Evolutionary conservation across 2,888 invertebrate genomes (phyloP).

Genomic region (Empis livida): DNA sequence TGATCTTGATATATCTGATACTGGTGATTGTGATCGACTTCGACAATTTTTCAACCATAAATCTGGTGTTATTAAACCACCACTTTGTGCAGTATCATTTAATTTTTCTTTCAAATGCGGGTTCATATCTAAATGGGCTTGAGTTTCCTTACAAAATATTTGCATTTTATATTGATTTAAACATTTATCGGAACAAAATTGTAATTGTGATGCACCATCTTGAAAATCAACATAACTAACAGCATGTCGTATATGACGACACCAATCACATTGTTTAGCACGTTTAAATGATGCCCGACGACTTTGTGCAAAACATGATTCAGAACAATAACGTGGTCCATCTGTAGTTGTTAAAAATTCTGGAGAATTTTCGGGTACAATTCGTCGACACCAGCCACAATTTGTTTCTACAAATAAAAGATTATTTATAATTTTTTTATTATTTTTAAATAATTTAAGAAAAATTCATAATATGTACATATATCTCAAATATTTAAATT

Average conservation of each 20-base stretch:
- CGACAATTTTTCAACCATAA: slow-evolving; percentile 77
- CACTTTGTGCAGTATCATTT: slow-evolving; percentile 25
- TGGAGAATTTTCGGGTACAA: slow-evolving; percentile 42
- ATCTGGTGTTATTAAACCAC: slow-evolving; percentile 70
- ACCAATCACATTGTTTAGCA: slow-evolving; percentile 89
- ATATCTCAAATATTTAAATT: too few species aligned
- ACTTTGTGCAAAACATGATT: slow-evolving; percentile 82
- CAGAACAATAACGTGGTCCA: slow-evolving; percentile 55
- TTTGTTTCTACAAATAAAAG: slow-evolving; percentile 22
- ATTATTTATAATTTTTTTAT: too few species aligned
- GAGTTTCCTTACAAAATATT: slow-evolving; percentile 87
- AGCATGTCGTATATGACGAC: slow-evolving; percentile 77
- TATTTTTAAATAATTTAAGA: too few species aligned
- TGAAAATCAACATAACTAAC: slow-evolving; percentile 85
- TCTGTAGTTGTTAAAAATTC: slow-evolving; percentile 39
- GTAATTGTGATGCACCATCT: slow-evolving; percentile 81
- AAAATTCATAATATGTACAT: too few species aligned
- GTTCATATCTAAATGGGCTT: slow-evolving; percentile 78
- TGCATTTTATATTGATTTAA: slow-evolving; percentile 95
- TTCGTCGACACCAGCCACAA: slow-evolving; percentile 66
- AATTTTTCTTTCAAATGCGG: slow-evolving; percentile 50
- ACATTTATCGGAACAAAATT: slow-evolving; percentile 87
- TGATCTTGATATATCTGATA: slow-evolving; percentile 42
- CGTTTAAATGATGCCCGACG: slow-evolving; percentile 80
- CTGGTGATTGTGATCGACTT: slow-evolving; percentile 47